These are phyloP conservation scores for Argyresthia goedartella DNA, from an alignment of 2,888 invertebrate species.

Conservation along the genomic window DNA sequence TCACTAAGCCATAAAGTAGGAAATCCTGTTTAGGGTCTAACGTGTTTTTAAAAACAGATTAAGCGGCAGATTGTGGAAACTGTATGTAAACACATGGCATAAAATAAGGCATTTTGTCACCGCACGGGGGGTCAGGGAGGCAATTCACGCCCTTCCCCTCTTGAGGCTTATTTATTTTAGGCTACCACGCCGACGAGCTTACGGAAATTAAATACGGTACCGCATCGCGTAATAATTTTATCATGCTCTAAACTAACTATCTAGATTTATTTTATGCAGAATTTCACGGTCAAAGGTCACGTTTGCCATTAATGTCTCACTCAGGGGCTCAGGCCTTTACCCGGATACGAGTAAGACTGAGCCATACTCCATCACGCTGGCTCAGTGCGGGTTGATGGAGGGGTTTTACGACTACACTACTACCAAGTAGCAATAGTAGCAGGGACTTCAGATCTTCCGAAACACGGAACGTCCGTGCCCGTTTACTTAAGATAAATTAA, in stretches of 20 bases:
- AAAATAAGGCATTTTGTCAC: not conserved
- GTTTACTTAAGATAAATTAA: too few species aligned
- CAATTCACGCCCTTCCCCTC: conserved; percentile 43
- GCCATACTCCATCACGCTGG: too few species aligned
- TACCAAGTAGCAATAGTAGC: too few species aligned
- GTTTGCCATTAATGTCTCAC: too few species aligned
- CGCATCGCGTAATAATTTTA: conserved; percentile 25
- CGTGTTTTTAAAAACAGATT: not conserved
- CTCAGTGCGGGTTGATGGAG: too few species aligned
- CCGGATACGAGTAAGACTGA: too few species aligned
- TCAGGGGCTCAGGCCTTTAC: too few species aligned
- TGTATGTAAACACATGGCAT: not conserved
- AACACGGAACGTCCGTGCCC: too few species aligned
- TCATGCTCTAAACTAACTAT: not conserved
- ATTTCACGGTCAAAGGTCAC: conserved; percentile 14
- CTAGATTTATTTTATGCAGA: conserved; percentile 15
- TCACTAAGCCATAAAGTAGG: not conserved
- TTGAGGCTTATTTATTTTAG: conserved; percentile 53
- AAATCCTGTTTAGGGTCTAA: not conserved
- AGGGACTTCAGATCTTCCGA: too few species aligned
- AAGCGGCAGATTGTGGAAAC: too few species aligned
- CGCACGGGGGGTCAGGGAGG: conserved; percentile 19
- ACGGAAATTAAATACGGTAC: conserved; percentile 56
- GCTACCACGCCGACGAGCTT: conserved; percentile 46
- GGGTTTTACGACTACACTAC: too few species aligned